phyloP scores from a whole-genome alignment of 2,888 invertebrate genomes.

The Diarsia dahlii region DNA sequence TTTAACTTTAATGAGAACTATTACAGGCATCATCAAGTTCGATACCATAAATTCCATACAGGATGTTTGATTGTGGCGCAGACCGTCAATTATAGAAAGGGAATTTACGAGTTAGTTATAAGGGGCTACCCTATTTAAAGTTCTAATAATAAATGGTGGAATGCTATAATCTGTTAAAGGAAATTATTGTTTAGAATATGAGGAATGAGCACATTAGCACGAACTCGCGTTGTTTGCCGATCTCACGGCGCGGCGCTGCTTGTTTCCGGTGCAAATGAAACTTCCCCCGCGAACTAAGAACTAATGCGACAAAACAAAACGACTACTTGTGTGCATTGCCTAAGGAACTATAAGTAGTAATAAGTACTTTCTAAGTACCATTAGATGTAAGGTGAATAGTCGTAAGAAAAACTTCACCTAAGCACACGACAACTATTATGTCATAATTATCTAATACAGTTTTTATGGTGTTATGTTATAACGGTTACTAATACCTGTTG shows the following conservation, averaged over 20 bases:
- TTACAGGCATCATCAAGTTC: conserved; percentile 39
- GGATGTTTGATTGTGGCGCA: conserved; percentile 32
- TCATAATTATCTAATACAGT: conserved; percentile 18
- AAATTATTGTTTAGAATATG: conserved; percentile 76
- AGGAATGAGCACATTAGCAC: conserved; percentile 77
- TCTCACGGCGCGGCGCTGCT: conserved; percentile 79
- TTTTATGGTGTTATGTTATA: conserved; percentile 17
- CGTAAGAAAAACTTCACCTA: conserved; percentile 11
- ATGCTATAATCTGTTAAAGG: conserved; percentile 66
- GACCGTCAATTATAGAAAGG: conserved; percentile 25
- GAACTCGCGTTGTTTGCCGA: conserved; percentile 80
- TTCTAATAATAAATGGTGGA: conserved; percentile 52
- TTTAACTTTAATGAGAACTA: conserved; percentile 64
- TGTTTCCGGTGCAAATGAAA: conserved; percentile 79
- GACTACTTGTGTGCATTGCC: conserved; percentile 38
- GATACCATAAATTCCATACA: conserved; percentile 39
- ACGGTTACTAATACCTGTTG: conserved; percentile 10
- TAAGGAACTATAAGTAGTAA: not conserved
- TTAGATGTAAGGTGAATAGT: not conserved
- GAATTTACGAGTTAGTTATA: conserved; percentile 30
- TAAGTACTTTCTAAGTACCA: conserved; percentile 28
- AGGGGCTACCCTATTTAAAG: conserved; percentile 34
- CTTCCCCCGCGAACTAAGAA: conserved; percentile 66
- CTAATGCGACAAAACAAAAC: conserved; percentile 70
- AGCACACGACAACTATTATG: conserved; percentile 5